Evolutionary conservation across 2,888 invertebrate species (phyloP), one percentile per base, ranked within the genome.

Genomic region (Eupithecia vulgata): DNA sequence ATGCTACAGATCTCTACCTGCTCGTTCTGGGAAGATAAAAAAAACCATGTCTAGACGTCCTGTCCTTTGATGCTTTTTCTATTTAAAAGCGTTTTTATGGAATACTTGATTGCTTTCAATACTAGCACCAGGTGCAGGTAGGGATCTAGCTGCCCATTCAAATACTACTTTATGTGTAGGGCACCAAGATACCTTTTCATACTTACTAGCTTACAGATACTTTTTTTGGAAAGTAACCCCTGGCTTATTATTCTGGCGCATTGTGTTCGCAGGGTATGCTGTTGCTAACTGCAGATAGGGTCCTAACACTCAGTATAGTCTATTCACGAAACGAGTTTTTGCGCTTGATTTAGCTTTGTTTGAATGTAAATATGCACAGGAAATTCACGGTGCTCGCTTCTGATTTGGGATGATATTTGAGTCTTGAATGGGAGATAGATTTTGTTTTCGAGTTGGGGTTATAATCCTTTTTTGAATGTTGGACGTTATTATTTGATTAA

Each of bases 21-120:
- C 88, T 71, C 82, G 71, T 91, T 90, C 90, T 88, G 87, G 82
- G 90, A 92, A 25, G 57, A 91, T 78, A 88, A 86, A 91, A 90
- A n/a, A 91, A 91, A 85, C 79, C 84, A 87, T 81, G 91, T 93
- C 94, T 94, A 94, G 94, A 93, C 93, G 90, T 90, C 92, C 93
- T 94, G 92, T 88, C 88, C 90, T 88, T 89, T 87, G 87, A 91
- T 87, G 87, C 84, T 87, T 87, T 90, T 91, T 91, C 90, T 91
- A 90, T 89, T 88, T 85, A 84, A 88, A 89, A 86, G 79, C 81
- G 88, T 91, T 93, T 93, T 93, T 93, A 88, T 89, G 83, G 82
- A 86, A 87, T 84, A 86, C 84, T 87, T 85, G 86, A 88, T 88
- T 86, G 87, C 88, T 87, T 87, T 85, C 85, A 88, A 88, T 87